These are phyloP conservation scores for Theristicus caerulescens DNA, from an alignment of 2,113 vertebrate genomes.

Conservation along the genomic window DNA sequence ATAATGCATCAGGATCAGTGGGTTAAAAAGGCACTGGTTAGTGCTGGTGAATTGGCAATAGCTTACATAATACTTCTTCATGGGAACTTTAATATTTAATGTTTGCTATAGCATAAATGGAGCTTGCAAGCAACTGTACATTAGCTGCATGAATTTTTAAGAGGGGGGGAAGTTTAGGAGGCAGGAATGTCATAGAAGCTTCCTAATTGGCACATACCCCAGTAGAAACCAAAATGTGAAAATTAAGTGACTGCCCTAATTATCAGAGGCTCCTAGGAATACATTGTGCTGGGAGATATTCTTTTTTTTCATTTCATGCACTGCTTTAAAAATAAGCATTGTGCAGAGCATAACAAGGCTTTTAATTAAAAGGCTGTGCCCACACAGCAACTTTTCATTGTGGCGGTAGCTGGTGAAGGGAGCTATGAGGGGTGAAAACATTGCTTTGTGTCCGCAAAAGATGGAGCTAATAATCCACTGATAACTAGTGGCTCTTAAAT, in stretches of 20 bases:
- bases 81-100: conserved; percentile 35
- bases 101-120: conserved; percentile 29
- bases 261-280: conserved; percentile 66
- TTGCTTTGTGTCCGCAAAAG: conserved; percentile 3
- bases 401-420: neutral
- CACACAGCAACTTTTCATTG: conserved; percentile 12
- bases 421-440: neutral
- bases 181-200: neutral
- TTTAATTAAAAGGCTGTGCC: conserved; percentile 42
- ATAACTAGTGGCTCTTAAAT: neutral
- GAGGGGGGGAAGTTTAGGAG: neutral
- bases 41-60: neutral
- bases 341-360: neutral
- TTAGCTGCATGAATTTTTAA: conserved; percentile 26
- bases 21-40: neutral
- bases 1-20: neutral
- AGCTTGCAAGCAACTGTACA: conserved; percentile 2
- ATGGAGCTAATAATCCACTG: neutral
- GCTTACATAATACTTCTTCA: neutral
- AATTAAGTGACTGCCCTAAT: conserved; percentile 72
- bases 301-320: conserved; percentile 48
- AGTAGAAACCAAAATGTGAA: conserved; percentile 60
- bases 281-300: conserved; percentile 57
- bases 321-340: conserved; percentile 40
- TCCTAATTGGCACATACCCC: conserved; percentile 72